These are phyloP conservation scores for Triplophysa rosa DNA, from an alignment of 2,113 vertebrate species.

Conservation along the genomic window DNA sequence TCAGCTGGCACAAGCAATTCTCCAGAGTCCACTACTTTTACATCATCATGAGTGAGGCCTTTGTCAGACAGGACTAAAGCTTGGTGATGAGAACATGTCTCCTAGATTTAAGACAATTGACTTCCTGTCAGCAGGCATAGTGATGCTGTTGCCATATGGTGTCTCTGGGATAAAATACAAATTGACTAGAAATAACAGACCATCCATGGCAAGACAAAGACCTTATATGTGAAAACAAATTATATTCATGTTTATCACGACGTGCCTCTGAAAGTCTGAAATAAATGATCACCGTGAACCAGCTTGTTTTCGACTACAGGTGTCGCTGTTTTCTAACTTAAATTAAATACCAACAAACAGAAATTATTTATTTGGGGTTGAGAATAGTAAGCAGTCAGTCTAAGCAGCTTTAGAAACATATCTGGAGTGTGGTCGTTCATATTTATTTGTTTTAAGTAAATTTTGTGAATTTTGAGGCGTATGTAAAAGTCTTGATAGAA, in stretches of 20 bases:
- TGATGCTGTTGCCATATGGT: not conserved
- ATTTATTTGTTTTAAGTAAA: no score
- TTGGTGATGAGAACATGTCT: not conserved
- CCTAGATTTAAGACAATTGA: not conserved
- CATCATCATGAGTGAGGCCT: constrained; percentile 17
- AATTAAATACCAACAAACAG: no score
- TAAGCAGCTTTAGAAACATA: no score
- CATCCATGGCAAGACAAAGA: constrained; percentile 10
- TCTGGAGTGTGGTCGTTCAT: no score
- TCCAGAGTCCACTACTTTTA: constrained; percentile 17
- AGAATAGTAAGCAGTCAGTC: no score
- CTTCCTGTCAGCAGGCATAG: constrained; percentile 6
- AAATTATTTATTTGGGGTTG: no score
- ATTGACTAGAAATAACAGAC: constrained; percentile 1
- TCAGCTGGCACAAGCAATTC: not conserved
- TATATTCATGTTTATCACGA: not conserved
- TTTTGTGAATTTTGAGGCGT: no score
- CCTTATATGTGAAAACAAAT: constrained; percentile 7
- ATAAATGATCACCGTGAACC: not conserved
- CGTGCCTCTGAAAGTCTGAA: constrained; percentile 20
- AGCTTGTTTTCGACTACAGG: not conserved
- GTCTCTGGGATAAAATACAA: not conserved
- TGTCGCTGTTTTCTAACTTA: not conserved
- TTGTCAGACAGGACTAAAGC: constrained; percentile 19
- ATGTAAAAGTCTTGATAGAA: no score